These are phyloP conservation scores for Carposina sasakii DNA, from an alignment of 1,140 invertebrate species.

Conservation along the genomic window DNA sequence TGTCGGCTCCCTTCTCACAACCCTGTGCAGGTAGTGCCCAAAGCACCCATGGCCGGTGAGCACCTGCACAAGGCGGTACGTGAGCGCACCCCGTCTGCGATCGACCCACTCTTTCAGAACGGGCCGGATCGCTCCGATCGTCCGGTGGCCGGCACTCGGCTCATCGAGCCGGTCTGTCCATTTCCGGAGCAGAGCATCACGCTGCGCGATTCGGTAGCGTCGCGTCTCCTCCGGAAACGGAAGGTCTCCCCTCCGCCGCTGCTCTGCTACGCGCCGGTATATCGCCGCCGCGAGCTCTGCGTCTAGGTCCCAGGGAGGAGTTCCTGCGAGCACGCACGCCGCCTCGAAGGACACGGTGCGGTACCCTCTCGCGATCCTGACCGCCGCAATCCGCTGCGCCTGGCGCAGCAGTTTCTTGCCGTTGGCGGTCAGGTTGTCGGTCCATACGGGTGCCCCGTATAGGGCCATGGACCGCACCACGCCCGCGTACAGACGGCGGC, in stretches of 20 bases:
- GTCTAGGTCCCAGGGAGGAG: conserved; percentile 6
- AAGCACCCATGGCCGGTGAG: no score
- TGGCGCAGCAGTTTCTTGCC: neutral
- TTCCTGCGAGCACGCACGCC: neutral
- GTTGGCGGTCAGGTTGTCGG: neutral
- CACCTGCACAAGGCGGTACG: no score
- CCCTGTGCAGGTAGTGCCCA: no score
- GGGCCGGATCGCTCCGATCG: neutral
- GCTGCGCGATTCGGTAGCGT: neutral
- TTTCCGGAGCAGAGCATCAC: neutral
- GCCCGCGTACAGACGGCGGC: conserved; percentile 5
- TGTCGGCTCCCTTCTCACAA: neutral
- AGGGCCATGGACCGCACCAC: neutral
- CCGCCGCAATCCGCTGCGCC: conserved; percentile 2
- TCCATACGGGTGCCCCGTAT: conserved; percentile 8
- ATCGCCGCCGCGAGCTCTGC: conserved; percentile 1
- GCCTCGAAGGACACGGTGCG: conserved; percentile 1
- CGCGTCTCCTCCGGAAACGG: no score
- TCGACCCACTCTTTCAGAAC: neutral
- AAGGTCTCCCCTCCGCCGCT: neutral
- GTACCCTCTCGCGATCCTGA: neutral
- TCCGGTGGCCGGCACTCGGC: neutral
- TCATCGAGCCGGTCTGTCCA: neutral
- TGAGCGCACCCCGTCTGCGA: neutral
- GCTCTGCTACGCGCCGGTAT: neutral